Percentiles rank a stretch among this genome's conserved stretches.
Conservation (phyloP, 1,140 invertebrate species). For the Radopholus similis region DNA sequence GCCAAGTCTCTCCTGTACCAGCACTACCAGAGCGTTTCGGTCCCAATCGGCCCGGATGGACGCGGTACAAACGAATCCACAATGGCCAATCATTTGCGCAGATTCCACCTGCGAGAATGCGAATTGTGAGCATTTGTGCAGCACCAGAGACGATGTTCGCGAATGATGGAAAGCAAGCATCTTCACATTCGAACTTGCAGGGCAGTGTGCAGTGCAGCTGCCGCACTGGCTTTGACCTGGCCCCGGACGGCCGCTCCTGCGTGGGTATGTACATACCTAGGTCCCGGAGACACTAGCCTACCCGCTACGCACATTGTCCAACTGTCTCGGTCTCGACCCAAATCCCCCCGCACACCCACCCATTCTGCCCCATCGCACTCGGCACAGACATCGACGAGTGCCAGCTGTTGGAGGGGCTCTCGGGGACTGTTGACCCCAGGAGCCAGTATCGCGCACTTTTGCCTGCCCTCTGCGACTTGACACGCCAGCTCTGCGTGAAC, state of each 20-base stretch:
- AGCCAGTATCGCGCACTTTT: too few species aligned
- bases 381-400: constrained; percentile 7
- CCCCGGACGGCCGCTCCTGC: constrained; percentile 49
- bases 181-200: not conserved
- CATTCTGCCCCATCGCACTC: not conserved
- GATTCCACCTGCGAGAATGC: constrained; percentile 25
- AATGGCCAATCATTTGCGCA: not conserved
- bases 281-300: not conserved
- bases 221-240: constrained; percentile 49
- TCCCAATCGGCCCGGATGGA: constrained; percentile 6
- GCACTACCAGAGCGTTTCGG: not conserved
- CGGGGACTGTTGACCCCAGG: not conserved
- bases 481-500: not conserved
- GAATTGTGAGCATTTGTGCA: constrained; percentile 54
- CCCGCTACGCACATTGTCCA: not conserved
- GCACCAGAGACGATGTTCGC: constrained; percentile 33
- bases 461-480: not conserved
- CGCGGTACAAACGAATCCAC: constrained; percentile 14
- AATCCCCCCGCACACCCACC: not conserved
- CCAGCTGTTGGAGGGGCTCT: not conserved
- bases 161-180: not conserved
- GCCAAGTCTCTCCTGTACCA: not conserved
- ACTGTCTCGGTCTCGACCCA: not conserved
- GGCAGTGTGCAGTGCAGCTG: constrained; percentile 51
- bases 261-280: constrained; percentile 30